Conservation (phyloP, 2,888 invertebrate genomes). For the Orthosia incerta region DNA sequence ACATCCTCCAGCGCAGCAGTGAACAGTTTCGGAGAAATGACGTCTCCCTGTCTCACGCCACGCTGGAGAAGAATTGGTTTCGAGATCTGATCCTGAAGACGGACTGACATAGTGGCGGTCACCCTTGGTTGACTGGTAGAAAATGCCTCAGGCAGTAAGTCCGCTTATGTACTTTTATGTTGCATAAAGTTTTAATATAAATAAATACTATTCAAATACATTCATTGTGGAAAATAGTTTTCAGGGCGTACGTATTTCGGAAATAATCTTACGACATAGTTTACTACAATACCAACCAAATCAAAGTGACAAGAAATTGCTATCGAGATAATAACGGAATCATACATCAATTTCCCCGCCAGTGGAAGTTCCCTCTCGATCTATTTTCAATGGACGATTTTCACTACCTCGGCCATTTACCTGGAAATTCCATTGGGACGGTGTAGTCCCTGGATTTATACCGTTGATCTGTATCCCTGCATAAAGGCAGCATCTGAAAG, state of each 20-base stretch:
- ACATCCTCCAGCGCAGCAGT: too few relatives aligned
- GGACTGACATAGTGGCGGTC: too few relatives aligned
- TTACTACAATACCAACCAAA: not conserved
- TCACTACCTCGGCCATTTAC: conserved; percentile 61
- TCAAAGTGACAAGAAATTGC: conserved; percentile 7
- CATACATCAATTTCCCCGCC: not conserved
- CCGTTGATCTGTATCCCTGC: conserved; percentile 95
- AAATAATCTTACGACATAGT: not conserved
- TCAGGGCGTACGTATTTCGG: not conserved
- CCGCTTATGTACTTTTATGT: too few relatives aligned
- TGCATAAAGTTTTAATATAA: too few relatives aligned
- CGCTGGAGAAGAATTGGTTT: too few relatives aligned
- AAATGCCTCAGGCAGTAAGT: too few relatives aligned
- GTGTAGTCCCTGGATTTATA: conserved; percentile 96
- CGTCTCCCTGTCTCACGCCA: too few relatives aligned
- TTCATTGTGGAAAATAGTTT: not conserved
- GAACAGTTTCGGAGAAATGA: too few relatives aligned
- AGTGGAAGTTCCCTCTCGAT: not conserved
- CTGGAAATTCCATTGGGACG: conserved; percentile 93
- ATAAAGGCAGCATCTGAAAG: conserved; percentile 94
- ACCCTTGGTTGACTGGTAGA: too few relatives aligned
- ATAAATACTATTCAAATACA: not conserved
- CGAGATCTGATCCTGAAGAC: too few relatives aligned
- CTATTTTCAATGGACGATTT: conserved; percentile 10
- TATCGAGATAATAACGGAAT: not conserved